Base-by-base conservation (phyloP, 1,140 invertebrate genomes). In the Cylas formicarius region DNA sequence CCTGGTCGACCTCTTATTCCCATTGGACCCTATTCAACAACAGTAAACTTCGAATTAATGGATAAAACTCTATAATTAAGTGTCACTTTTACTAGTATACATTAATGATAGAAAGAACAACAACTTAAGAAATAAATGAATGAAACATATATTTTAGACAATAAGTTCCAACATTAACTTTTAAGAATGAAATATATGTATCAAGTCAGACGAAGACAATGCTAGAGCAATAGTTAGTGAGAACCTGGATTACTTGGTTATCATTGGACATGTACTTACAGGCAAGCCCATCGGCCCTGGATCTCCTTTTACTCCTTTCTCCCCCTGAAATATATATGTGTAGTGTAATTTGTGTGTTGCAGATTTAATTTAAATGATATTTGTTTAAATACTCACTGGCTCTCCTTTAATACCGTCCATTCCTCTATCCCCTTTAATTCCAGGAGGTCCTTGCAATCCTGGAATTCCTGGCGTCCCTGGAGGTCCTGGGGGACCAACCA, bases 261-360 rank as follows among this genome's bases (percentile, higher is more conserved):
- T n/a, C n/a, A n/a, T n/a, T n/a, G n/a, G n/a, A n/a, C n/a, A 10
- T 27, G 6, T 45, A 85, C 84, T 81, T 81, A 93, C 91, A 56
- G 91, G 91, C 63, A 95, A 73, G 65, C 91, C 91, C 87, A 95
- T 94, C 34, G 90, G 89, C 57, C 91, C 91, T 34, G 84, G 80
- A 70, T 92, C 87, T 38, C 91, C 91, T 70, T 86, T 90, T 33
- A 77, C 74, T 37, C 90, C 91, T 70, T 89, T 88, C 52, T 87
- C 83, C 53, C 91, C 91, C 90, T 95, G 65, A 27, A 76, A 74
- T 40, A 55, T 36, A 50, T 37, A 19, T 38, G 36, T 13, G 10
- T 42, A 28, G 2, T 28, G 8, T 1, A 28, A 4, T 37, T 4
- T 27, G 18, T 11, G 28, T 4, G 2, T 14, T 2, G 2, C 28